Percentiles rank a stretch among this genome's conserved stretches.
Conservation (phyloP, 2,797 vertebrate species). For the Gouania willdenowi region DNA sequence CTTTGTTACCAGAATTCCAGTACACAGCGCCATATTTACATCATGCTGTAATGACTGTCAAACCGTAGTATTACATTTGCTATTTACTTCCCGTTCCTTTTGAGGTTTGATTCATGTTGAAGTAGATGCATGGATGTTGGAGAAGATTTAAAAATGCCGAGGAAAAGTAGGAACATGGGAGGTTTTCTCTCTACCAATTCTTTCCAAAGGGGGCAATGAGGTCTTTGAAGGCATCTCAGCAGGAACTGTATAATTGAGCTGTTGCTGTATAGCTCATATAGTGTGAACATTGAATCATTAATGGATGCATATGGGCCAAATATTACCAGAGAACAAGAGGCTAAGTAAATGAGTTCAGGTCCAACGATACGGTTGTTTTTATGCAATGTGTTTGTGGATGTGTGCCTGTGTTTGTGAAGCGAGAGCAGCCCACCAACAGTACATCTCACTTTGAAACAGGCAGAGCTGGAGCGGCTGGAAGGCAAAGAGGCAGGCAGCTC, state of each 20-base stretch:
- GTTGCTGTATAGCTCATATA: conserved; percentile 6
- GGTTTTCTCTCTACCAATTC: conserved; percentile 32
- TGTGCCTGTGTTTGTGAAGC: conserved; percentile 18
- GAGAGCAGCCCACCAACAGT: conserved; percentile 34
- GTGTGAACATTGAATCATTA: not conserved
- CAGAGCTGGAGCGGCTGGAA: conserved; percentile 55
- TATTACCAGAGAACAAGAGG: conserved; percentile 11
- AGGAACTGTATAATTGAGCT: conserved; percentile 40
- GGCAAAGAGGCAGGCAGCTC: conserved; percentile 62
- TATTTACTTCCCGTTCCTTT: no score
- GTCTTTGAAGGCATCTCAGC: conserved; percentile 63
- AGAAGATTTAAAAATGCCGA: conserved; percentile 25
- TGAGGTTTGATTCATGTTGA: no score
- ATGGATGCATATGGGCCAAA: not conserved
- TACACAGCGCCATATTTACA: conserved; percentile 40
- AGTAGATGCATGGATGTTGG: conserved; percentile 32
- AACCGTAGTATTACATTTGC: no score
- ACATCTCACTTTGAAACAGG: conserved; percentile 54
- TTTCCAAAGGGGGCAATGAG: conserved; percentile 36
- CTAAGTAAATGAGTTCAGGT: conserved; percentile 22
- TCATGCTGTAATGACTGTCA: conserved; percentile 44
- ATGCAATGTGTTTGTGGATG: not conserved
- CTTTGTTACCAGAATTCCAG: conserved; percentile 33
- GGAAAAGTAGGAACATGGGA: conserved; percentile 5
- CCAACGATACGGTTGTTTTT: not conserved